Evolutionary conservation across 2,888 invertebrate species (phyloP).

Genomic region (Dryomyza anilis): DNA sequence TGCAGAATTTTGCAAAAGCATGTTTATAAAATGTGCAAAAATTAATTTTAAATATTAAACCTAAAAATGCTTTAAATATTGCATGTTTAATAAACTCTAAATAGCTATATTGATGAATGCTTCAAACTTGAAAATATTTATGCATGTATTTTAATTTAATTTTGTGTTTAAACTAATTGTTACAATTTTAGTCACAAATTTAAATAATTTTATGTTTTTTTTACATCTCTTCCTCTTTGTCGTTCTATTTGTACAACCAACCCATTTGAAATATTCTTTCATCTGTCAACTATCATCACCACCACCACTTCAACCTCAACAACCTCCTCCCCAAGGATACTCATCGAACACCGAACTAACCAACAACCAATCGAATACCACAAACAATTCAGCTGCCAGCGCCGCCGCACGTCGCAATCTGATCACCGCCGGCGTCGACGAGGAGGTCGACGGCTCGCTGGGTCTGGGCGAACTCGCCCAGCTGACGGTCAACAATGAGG

Average conservation of each 20-base stretch:
- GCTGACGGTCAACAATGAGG: slow-evolving; percentile 95
- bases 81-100: too few relatives aligned
- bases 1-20: too few relatives aligned
- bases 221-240: neutral
- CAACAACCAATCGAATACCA: slow-evolving; percentile 31
- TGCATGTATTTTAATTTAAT: too few relatives aligned
- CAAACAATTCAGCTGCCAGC: slow-evolving; percentile 39
- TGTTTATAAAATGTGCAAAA: too few relatives aligned
- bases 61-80: too few relatives aligned
- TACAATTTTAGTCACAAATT: neutral
- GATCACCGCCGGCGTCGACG: slow-evolving; percentile 56
- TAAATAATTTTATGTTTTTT: slow-evolving; percentile 5
- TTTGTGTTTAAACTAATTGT: too few relatives aligned
- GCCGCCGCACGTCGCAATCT: slow-evolving; percentile 41
- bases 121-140: too few relatives aligned
- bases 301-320: neutral
- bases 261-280: too few relatives aligned
- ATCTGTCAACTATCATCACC: neutral
- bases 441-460: slow-evolving; percentile 76
- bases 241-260: neutral
- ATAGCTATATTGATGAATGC: too few relatives aligned
- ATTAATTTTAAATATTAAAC: too few relatives aligned
- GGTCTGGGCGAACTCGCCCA: slow-evolving; percentile 95
- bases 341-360: slow-evolving; percentile 42
- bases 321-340: slow-evolving; percentile 38